Conservation (phyloP, 1,140 invertebrate genomes). For the Leptinotarsa defecta region DNA sequence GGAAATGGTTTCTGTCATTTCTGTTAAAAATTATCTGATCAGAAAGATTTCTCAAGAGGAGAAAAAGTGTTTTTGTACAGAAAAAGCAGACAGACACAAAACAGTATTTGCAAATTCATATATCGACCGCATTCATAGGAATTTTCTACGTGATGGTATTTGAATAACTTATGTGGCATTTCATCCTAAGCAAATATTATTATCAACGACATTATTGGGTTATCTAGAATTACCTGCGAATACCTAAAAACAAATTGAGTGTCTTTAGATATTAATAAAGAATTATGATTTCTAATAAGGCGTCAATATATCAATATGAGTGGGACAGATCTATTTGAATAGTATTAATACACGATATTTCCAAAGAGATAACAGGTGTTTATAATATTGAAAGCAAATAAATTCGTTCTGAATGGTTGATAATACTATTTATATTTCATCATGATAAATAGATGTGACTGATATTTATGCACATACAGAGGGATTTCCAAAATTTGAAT, state of each 20-base stretch:
- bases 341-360: conserved; percentile 45
- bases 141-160: too few species aligned
- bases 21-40: too few species aligned
- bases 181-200: neutral
- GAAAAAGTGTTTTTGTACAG: too few species aligned
- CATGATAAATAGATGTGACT: conserved; percentile 29
- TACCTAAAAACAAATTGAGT: conserved; percentile 1
- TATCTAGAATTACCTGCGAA: neutral
- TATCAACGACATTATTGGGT: conserved; percentile 3
- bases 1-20: too few species aligned
- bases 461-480: conserved; percentile 7
- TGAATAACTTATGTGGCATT: neutral
- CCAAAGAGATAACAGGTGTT: conserved; percentile 50
- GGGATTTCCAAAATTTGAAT: neutral
- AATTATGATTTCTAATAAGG: neutral
- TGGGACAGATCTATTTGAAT: conserved; percentile 42
- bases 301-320: conserved; percentile 30
- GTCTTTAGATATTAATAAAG: conserved; percentile 4
- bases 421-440: conserved; percentile 49
- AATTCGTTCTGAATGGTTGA: conserved; percentile 48
- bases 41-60: too few species aligned
- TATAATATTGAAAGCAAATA: conserved; percentile 50
- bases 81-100: too few species aligned
- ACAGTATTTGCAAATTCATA: too few species aligned
- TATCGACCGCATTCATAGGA: too few species aligned